Evolutionary conservation across 2,797 vertebrate genomes (phyloP).

Genomic region (Acipenser ruthenus): DNA sequence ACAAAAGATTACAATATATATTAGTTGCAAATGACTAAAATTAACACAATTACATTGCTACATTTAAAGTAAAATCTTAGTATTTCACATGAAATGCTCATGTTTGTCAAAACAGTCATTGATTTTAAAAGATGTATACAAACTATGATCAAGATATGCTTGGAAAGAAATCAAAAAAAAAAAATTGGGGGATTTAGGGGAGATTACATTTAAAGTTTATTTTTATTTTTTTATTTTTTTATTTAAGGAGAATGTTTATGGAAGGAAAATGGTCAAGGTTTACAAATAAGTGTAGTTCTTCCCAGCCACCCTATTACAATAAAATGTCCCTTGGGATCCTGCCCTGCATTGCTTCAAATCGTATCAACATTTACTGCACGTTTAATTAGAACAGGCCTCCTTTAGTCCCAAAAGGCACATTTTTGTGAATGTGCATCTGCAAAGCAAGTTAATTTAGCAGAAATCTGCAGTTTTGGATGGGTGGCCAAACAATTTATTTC

Average conservation of each 20-base stretch:
- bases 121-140: no score
- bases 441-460: background rate
- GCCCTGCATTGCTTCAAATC: background rate
- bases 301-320: background rate
- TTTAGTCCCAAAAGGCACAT: background rate
- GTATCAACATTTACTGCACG: background rate
- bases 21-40: background rate
- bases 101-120: no score
- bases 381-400: background rate
- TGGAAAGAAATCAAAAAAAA: no score
- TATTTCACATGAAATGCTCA: background rate
- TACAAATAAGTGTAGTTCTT: background rate
- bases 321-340: background rate
- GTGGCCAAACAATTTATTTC: conserved; percentile 16
- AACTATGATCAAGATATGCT: no score
- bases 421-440: background rate
- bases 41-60: background rate
- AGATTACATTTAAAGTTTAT: background rate
- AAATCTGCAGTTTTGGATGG: background rate
- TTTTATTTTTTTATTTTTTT: background rate
- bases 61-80: background rate
- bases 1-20: background rate
- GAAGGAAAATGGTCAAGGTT: background rate
- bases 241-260: no score
- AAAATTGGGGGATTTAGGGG: no score